Evolutionary conservation across 2,888 invertebrate genomes (phyloP), one percentile per base, ranked within the genome.

Genomic region (Sabatieria punctata): DNA sequence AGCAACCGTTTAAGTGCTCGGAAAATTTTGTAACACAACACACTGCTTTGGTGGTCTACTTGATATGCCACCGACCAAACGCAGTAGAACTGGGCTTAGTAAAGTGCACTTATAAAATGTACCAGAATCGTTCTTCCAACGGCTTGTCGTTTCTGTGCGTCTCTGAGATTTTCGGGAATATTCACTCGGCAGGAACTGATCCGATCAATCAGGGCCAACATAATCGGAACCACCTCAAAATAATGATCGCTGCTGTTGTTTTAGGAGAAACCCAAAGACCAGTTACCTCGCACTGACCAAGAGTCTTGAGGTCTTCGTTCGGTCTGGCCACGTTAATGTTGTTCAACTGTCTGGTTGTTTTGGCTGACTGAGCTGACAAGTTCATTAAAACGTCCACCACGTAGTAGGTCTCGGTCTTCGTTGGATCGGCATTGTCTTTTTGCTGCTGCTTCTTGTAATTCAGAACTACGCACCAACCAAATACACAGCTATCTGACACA

Each of bases 381-480:
- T 85, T 78, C 37, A 91, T 68, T 50, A 93, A 67, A 41, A 85
- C 78, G 62, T 91, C 88, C 1, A 88, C 77, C 18, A 84, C 74
- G 51, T 86, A 78, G 38, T 75, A 73, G 0, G 76, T 69, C 30
- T 77, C 75, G 0, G 73, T 69, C 2, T 74, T 71, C 15, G 72
- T 59, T 0, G 77, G 74, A 61, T 77, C 76, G 30, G 56, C 33
- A 23, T 4, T 38, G 19, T 22, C 38, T 18, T n/a, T n/a, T n/a
- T n/a, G n/a, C 30, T 45, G 55, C 56, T 52, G 78, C 58, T 83
- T 84, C 59, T 82, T 80, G 63, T 85, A 89, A 68, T 88, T 89
- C 1, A 97, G 77, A 45, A 97, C 79, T 41, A 86, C 82, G 13
- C 91, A 91, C 95, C 97, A 99, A 58, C 89, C 93, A 66, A 86